Conservation (phyloP, 2,113 vertebrate genomes). For the Regulus satrapa region DNA sequence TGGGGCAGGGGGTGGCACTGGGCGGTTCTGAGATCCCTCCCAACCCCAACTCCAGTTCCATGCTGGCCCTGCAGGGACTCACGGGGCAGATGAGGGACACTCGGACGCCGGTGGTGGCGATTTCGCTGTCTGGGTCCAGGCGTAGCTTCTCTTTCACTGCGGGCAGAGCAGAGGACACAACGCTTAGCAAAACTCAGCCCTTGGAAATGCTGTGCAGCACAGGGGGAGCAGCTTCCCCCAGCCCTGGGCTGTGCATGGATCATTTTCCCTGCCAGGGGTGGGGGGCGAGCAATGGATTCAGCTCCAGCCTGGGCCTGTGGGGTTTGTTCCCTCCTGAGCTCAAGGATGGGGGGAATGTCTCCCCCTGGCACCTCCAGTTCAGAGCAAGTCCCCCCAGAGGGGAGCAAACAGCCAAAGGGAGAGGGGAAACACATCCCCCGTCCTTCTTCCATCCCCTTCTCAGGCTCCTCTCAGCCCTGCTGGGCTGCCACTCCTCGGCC, state of each 20-base stretch:
- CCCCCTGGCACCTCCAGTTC: neutral
- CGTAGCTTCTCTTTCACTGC: constrained; percentile 96
- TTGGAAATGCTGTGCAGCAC: rapidly evolving
- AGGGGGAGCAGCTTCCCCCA: neutral
- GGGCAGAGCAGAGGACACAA: neutral
- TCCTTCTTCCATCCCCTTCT: neutral
- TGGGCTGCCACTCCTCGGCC: neutral
- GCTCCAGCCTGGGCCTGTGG: neutral
- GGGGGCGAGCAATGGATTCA: rapidly evolving
- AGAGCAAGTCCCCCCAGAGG: neutral
- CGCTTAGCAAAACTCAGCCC: neutral
- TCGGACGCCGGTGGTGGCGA: constrained; percentile 93
- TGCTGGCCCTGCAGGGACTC: neutral
- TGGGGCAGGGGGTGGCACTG: neutral
- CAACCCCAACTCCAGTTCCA: rapidly evolving
- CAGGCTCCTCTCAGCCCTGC: neutral
- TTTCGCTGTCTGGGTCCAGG: constrained; percentile 95
- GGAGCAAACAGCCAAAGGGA: neutral
- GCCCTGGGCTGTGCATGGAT: rapidly evolving
- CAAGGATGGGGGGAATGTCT: neutral
- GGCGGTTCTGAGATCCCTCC: neutral
- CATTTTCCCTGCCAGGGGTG: neutral
- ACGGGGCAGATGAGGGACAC: constrained; percentile 98
- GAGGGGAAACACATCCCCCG: neutral
- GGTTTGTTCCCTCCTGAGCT: neutral